phyloP scores from a whole-genome alignment of 2,797 vertebrate species.

The Selene dorsalis region DNA sequence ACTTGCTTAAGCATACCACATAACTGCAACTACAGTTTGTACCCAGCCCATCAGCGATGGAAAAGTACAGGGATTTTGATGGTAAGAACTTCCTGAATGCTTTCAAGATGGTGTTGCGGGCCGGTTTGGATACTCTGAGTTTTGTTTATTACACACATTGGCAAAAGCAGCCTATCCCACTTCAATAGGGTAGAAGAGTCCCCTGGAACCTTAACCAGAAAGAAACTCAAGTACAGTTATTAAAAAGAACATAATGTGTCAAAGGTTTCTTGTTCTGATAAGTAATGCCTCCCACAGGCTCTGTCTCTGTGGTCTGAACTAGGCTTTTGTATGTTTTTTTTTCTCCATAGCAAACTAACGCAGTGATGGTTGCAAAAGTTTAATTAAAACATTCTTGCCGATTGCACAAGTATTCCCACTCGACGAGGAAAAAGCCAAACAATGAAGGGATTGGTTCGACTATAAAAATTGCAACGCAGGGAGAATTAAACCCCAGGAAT shows the following conservation, averaged over 20 bases:
- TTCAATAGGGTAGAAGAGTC: neutral
- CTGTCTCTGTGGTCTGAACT: neutral
- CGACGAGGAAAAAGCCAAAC: constrained; percentile 3
- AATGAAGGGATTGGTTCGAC: constrained; percentile 49
- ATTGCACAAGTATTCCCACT: constrained; percentile 29
- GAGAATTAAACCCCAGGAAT: constrained; percentile 33
- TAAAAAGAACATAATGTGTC: neutral
- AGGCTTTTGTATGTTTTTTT: neutral
- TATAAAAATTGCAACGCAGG: constrained; percentile 30
- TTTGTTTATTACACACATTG: neutral
- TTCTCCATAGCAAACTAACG: constrained; percentile 20
- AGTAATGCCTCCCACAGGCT: neutral
- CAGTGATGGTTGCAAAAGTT: constrained; percentile 16
- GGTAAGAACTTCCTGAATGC: neutral
- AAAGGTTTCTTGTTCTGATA: neutral
- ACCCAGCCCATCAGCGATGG: neutral
- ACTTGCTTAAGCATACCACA: neutral
- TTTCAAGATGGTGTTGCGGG: constrained; percentile 2
- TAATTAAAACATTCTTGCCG: constrained; percentile 43
- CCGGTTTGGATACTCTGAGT: neutral
- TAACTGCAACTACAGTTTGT: neutral
- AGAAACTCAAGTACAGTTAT: neutral
- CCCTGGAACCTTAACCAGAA: neutral
- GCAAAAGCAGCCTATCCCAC: constrained; percentile 1
- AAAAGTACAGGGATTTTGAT: constrained; percentile 1